A percentile compares a stretch with the other conserved stretches of the same genome.
phyloP scores from a whole-genome alignment of 2,113 vertebrate species.

The cat (Felis catus) region DNA sequence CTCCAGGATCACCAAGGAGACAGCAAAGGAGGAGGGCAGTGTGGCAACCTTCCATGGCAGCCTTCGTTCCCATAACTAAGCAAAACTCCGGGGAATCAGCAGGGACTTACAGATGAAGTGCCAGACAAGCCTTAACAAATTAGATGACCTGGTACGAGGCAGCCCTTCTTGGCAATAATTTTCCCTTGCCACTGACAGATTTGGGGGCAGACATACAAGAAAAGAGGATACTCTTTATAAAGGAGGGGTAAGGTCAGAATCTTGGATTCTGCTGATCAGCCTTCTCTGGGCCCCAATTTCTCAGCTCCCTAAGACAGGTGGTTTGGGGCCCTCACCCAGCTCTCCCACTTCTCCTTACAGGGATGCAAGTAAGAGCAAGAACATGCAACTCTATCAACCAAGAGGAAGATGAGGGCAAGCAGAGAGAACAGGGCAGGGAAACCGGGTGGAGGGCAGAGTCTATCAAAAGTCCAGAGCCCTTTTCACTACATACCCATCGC shows the following conservation, averaged over 20 bases:
- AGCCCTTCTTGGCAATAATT: neutral
- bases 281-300: neutral
- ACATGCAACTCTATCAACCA: neutral
- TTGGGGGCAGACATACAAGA: neutral
- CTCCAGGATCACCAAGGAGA: slow-evolving; percentile 39
- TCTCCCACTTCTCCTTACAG: neutral
- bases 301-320: neutral
- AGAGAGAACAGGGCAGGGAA: neutral
- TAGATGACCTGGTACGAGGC: neutral
- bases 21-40: neutral
- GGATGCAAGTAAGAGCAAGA: neutral
- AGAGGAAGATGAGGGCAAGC: neutral
- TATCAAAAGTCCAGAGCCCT: neutral
- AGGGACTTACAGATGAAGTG: neutral
- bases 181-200: neutral
- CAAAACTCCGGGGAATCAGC: slow-evolving; percentile 33
- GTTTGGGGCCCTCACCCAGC: neutral
- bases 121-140: neutral
- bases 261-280: neutral
- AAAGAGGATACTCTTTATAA: neutral
- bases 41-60: neutral
- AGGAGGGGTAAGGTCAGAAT: neutral
- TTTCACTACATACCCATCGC: neutral
- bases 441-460: neutral
- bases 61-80: slow-evolving; percentile 29